Evolutionary conservation across 2,888 invertebrate species (phyloP).

Genomic region (Furcula furcula): DNA sequence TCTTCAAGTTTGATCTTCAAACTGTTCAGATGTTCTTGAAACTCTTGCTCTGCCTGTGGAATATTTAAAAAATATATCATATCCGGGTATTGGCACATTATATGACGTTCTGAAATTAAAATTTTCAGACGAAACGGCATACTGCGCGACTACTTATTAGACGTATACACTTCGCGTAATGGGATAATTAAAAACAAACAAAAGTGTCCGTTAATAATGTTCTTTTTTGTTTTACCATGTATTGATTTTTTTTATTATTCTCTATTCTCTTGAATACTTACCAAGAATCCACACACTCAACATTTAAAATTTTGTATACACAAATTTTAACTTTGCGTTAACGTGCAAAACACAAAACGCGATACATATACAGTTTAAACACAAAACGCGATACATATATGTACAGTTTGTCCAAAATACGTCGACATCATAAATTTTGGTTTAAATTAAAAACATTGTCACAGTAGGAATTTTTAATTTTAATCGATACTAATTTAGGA

Average conservation of each 20-base stretch:
- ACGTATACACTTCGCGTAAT: no score
- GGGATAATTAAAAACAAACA: constrained; percentile 45
- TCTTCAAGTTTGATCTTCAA: constrained; percentile 72
- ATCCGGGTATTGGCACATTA: no score
- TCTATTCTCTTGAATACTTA: constrained; percentile 43
- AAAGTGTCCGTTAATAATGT: constrained; percentile 36
- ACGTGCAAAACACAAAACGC: background rate
- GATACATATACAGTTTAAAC: background rate
- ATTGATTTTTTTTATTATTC: constrained; percentile 24
- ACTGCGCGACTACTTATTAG: no score
- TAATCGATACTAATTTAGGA: no score
- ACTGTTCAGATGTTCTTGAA: constrained; percentile 65
- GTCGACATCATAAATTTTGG: background rate
- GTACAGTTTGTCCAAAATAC: constrained; percentile 9
- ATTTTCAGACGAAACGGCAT: no score
- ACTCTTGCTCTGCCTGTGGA: constrained; percentile 70
- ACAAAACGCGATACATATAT: background rate
- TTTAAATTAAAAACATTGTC: no score
- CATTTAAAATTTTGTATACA: background rate
- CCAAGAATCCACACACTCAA: constrained; percentile 27
- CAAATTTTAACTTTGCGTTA: background rate
- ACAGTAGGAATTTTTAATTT: no score
- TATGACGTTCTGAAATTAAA: no score
- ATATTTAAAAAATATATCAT: constrained; percentile 1
- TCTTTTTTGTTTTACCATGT: constrained; percentile 36